Base-by-base conservation (phyloP, 2,888 invertebrate species). In the Dolomedes plantarius region DNA sequence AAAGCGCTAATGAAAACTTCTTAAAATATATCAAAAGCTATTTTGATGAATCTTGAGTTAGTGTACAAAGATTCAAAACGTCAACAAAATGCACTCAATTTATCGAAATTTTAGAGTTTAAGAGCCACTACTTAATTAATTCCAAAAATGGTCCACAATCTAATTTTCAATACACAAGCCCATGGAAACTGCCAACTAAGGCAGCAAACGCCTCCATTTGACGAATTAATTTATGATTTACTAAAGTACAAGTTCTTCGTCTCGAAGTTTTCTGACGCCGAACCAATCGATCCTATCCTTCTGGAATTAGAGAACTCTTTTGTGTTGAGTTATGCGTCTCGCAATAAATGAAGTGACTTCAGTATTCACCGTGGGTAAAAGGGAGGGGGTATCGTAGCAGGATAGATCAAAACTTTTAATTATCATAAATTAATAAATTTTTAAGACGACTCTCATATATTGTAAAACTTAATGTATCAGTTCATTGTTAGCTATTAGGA, bases 251-350 rank as follows among this genome's bases (percentile, higher is more conserved):
- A 56, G 56, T 56, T 23, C 23, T 56, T 56, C 23, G 56, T 56
- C 56, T 23, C 3, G 36, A 56, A 56, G 56, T 56, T 56, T 56
- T 23, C 56, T 56, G 56, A 56, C 56, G 56, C 56, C 56, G 16
- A 46, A 23, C 19, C 23, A 56, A 56, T 56, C 56, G 56, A 56
- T 56, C 56, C 23, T 3, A 56, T 56, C 23, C 23, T 56, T 23
- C 19, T 23, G 3, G 56, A 56, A 56, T 19, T 23, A 56, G 56
- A 23, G 5, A 56, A 56, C 56, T 56, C 41, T 46, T 46, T 46
- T 56, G 56, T 56, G 23, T 56, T 16, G 41, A 41, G 56, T 56
- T 56, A 19, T 56, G 16, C 23, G 56, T 56, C 56, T 9, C 16
- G 9, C 1, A 56, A 5, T 23, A 23, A 23, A 23, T 5, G 1